Conservation (phyloP, 2,113 vertebrate genomes). For the Serinus canaria region DNA sequence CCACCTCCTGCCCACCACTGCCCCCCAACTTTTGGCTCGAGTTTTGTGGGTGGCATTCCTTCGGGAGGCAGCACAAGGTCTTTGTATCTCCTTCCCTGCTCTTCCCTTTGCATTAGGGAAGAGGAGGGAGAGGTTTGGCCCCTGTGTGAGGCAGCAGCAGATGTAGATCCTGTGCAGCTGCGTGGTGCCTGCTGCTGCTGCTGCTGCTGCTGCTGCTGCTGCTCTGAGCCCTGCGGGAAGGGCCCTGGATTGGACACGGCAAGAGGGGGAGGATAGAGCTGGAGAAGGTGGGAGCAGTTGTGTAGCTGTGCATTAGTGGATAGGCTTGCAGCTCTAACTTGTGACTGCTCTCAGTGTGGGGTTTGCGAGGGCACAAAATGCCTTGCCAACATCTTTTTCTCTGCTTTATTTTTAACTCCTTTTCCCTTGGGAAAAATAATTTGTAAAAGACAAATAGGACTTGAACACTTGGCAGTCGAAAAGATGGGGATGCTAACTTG, state of each 20-base stretch:
- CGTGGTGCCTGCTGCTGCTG: background rate
- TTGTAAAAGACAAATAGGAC: background rate
- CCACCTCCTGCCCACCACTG: background rate
- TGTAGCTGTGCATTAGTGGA: background rate
- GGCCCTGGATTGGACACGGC: background rate
- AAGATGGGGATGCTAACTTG: background rate
- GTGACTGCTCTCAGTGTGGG: background rate
- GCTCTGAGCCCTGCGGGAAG: background rate
- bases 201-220: background rate
- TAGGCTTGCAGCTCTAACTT: background rate
- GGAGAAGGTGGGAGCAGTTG: background rate
- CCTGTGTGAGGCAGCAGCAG: background rate
- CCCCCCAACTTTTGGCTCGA: background rate
- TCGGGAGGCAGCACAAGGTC: background rate
- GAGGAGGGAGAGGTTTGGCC: background rate
- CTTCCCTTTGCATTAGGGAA: background rate
- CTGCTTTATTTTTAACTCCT: background rate
- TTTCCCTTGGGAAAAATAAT: background rate
- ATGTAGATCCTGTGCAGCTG: background rate
- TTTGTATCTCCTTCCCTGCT: accelerated
- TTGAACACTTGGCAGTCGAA: background rate
- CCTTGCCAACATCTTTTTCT: background rate
- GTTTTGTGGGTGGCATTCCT: background rate
- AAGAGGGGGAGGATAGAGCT: background rate
- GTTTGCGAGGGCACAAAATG: background rate